phyloP scores from a whole-genome alignment of 2,888 invertebrate genomes.

The Orthosia incerta region DNA sequence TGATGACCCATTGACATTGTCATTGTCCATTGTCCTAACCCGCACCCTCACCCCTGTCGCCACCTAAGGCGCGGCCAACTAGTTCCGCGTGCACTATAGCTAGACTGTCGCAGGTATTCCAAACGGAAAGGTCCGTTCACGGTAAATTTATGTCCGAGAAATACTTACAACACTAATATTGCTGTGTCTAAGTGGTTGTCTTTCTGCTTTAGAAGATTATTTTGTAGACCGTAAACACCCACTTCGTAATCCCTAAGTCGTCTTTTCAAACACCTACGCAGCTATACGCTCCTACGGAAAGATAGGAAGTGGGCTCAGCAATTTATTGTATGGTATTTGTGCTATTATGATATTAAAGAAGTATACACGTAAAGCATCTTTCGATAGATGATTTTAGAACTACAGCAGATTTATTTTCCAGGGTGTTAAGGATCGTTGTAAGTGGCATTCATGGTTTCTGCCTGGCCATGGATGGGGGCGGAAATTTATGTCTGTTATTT shows the following conservation, averaged over 20 bases:
- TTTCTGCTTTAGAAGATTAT: slow-evolving; percentile 40
- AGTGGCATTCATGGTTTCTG: too few species aligned
- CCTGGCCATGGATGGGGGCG: too few species aligned
- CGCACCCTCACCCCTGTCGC: too few species aligned
- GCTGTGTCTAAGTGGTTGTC: slow-evolving; percentile 10
- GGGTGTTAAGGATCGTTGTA: too few species aligned
- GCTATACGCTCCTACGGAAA: slow-evolving; percentile 9
- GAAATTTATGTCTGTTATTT: neutral
- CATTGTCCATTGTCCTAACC: too few species aligned
- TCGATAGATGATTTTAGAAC: neutral
- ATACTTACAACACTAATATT: slow-evolving; percentile 10
- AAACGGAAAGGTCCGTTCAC: neutral
- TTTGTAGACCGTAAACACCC: slow-evolving; percentile 43
- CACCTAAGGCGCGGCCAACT: too few species aligned
- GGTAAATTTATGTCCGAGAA: slow-evolving; percentile 3
- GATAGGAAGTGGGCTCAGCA: slow-evolving; percentile 6
- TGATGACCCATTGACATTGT: too few species aligned
- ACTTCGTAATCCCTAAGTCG: slow-evolving; percentile 29
- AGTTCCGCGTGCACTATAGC: too few species aligned
- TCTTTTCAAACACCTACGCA: slow-evolving; percentile 29
- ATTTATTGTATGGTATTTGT: neutral
- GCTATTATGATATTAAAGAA: slow-evolving; percentile 9
- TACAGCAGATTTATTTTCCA: neutral
- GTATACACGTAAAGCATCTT: neutral
- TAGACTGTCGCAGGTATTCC: neutral